Evolutionary conservation across 2,797 vertebrate genomes (phyloP), one percentile per base, ranked within the genome.

Genomic region (Gastrophryne carolinensis): DNA sequence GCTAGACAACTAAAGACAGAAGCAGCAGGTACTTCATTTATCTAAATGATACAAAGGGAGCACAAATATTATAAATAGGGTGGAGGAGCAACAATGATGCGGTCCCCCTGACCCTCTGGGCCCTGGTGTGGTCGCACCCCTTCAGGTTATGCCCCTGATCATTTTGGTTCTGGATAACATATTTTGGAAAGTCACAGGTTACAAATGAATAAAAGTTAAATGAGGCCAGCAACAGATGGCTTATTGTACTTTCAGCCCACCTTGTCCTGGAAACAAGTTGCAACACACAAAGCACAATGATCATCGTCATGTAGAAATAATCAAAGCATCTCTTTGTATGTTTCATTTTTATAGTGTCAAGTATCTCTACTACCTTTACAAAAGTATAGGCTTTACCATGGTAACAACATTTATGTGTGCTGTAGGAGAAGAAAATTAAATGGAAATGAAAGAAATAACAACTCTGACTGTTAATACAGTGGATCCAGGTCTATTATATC

Each of bases 351-450:
- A 56, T 41, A 26, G 11, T 30, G 41, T 47, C 44, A 47, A 47
- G 10, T 19, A n/a, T 9, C 3, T 47, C 44, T 47, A 19, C 21
- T 47, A 19, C 44, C 7, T 47, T 19, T 47, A 47, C 17, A 47
- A 47, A 74, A 56, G 17, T 65, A 34, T 47, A 49, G 37, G 13
- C 30, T 65, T 73, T 47, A 62, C 61, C 72, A 73, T 65, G 61
- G 61, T 65, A 73, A 65, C 72, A 44, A 17, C 21, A 21, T 57
- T 54, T 39, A 21, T 37, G 1, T 68, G 8, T 57, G 15, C 9
- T 67, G 29, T 13, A 58, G 52, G 35, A 34, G 12, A 12, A 74
- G 4, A 47, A 47, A 58, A 64, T 29, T 56, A 65, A n/a, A n/a
- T n/a, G 34, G 23, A 37, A 64, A n/a, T 3, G 6, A 68, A 27